Percentiles rank a stretch among this genome's conserved stretches.
Conservation (phyloP, 2,888 invertebrate species). For the Drosophila eohydei region DNA sequence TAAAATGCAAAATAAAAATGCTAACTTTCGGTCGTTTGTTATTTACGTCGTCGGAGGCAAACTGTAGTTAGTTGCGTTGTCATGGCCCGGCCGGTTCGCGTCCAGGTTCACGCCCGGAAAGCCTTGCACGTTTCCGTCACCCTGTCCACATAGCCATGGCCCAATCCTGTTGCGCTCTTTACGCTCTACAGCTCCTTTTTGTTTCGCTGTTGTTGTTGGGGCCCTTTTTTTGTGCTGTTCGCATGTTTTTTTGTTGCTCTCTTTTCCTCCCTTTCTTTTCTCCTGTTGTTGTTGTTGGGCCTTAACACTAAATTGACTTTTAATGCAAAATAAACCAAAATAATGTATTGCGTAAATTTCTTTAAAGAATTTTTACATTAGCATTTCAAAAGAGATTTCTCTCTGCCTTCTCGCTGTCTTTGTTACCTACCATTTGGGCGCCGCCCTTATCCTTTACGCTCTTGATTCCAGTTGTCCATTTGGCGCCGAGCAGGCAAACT, state of each 20-base stretch:
- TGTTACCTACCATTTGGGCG: slow-evolving; percentile 18
- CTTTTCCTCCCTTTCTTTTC: slow-evolving; percentile 3
- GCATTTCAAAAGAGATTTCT: slow-evolving; percentile 81
- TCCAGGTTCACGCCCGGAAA: slow-evolving; percentile 51
- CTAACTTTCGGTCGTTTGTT: slow-evolving; percentile 70
- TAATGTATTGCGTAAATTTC: slow-evolving; percentile 82
- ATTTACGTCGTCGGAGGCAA: slow-evolving; percentile 64
- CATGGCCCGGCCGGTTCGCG: slow-evolving; percentile 60
- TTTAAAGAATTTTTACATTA: slow-evolving; percentile 81
- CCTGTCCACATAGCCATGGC: slow-evolving; percentile 20
- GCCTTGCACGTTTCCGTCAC: slow-evolving; percentile 24
- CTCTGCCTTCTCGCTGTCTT: slow-evolving; percentile 33
- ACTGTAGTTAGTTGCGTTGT: slow-evolving; percentile 76
- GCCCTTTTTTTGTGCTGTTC: slow-evolving; percentile 49
- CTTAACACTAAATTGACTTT: slow-evolving; percentile 82
- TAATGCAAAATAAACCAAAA: slow-evolving; percentile 82
- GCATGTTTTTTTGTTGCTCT: slow-evolving; percentile 29
- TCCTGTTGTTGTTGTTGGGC: slow-evolving; percentile 34
- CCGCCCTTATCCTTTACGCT: slow-evolving; percentile 34
- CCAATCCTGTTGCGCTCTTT: slow-evolving; percentile 77
- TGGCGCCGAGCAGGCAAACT: slow-evolving; percentile 34
- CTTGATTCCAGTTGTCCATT: slow-evolving; percentile 63
- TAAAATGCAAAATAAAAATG: slow-evolving; percentile 78
- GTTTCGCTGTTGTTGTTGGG: slow-evolving; percentile 35
- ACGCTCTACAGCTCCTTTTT: slow-evolving; percentile 68